Base-by-base conservation (phyloP, 2,113 vertebrate genomes). In the Phalacrocorax carbo region DNA sequence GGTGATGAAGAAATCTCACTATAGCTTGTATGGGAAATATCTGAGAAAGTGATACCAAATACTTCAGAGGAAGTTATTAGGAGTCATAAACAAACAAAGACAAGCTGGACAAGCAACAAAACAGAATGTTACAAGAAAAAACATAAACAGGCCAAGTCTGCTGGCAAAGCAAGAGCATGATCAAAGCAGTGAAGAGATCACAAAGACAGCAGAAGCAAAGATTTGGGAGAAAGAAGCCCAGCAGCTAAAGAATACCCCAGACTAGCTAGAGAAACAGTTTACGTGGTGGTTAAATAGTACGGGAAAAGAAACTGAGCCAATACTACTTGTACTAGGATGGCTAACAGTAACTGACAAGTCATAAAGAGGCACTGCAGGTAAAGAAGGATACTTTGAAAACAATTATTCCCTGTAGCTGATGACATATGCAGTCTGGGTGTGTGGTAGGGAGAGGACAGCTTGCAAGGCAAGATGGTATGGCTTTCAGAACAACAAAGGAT, bases 11-110 rank as follows among this genome's bases (percentile, higher is more conserved):
- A 80, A 80, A 95, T 85, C 44, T 88, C 69, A n/a, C 26, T 68
- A 29, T n/a, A 86, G 60, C n/a, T 77, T 88, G 15, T 77, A 71
- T 95, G 78, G 87, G 90, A 97, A 96, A 91, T 82, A 85, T 68
- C 90, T 81, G 55, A 90, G 90, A 90, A 96, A 90, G 90, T 94
- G 90, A 83, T 82, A 88, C 54, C 54, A 81, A 70, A 80, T 77
- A 83, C 51, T 95, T 86, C 82, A 94, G 88, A 92, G 82, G 92
- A 93, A 88, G 82, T 93, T 96, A 95, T 34, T 77, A 60, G 38
- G 90, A 94, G 58, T 70, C 79, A 86, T 96, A 95, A 96, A 93
- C 86, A 94, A 95, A 91, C 62, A 94, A 90, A 90, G 96, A 88
- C 82, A 92, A 95, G 85, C 76, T 93, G 90, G 60, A 93, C 86